phyloP scores from a whole-genome alignment of 2,113 vertebrate genomes.

The Proterorhinus semilunaris region DNA sequence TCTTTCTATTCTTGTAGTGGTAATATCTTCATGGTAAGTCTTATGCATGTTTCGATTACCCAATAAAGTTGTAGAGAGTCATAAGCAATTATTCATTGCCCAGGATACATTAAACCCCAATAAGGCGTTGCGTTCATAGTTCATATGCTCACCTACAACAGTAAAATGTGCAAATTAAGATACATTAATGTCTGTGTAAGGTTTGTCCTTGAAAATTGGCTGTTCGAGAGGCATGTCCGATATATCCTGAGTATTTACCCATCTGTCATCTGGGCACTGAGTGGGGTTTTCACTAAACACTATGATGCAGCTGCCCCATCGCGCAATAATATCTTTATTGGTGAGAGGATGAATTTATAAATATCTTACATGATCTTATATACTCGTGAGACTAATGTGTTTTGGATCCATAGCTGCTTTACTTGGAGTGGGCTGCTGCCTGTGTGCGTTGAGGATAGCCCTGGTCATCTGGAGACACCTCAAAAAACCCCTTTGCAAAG shows the following conservation, averaged over 20 bases:
- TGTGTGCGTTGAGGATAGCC: conserved; percentile 38
- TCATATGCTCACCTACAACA: not conserved
- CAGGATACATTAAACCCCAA: too few relatives aligned
- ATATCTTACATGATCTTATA: not conserved
- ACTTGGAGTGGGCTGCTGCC: conserved; percentile 41
- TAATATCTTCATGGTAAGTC: conserved; percentile 73
- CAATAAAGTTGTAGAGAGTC: not conserved
- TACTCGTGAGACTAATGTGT: not conserved
- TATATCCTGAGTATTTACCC: conserved; percentile 56
- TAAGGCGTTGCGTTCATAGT: not conserved
- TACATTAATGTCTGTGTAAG: not conserved
- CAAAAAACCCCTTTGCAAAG: conserved; percentile 48
- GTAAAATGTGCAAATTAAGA: not conserved
- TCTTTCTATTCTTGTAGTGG: conserved; percentile 70
- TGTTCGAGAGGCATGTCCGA: conserved; percentile 48
- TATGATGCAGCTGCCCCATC: conserved; percentile 3
- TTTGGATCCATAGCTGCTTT: conserved; percentile 41
- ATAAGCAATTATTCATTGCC: too few relatives aligned
- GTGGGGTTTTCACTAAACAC: conserved; percentile 42
- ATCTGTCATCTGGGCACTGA: conserved; percentile 49
- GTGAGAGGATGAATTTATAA: conserved; percentile 29
- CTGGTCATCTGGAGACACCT: conserved; percentile 57
- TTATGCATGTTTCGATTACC: not conserved
- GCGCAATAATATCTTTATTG: conserved; percentile 29
- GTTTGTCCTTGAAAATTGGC: conserved; percentile 57